These are phyloP conservation scores for Drosophila paranaensis DNA, from an alignment of 2,888 invertebrate genomes.

Conservation along the genomic window DNA sequence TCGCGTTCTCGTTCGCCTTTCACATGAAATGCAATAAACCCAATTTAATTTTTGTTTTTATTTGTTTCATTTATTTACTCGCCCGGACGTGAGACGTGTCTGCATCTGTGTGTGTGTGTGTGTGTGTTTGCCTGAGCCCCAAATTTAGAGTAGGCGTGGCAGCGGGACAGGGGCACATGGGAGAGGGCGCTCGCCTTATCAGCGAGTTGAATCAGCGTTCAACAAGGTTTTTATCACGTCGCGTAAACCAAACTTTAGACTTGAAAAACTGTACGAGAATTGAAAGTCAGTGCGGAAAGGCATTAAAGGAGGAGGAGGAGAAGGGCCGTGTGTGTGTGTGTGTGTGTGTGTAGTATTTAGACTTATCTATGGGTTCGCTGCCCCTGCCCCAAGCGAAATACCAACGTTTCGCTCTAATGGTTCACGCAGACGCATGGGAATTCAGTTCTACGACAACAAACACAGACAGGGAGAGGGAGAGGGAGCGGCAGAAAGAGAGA, in stretches of 20 bases:
- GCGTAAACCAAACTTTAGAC: constrained; percentile 45
- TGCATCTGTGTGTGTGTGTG: constrained; percentile 1
- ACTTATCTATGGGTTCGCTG: constrained; percentile 45
- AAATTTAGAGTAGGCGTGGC: constrained; percentile 9
- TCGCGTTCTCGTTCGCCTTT: constrained; percentile 62
- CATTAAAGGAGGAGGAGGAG: not conserved
- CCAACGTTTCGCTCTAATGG: constrained; percentile 17
- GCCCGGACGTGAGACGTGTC: constrained; percentile 47
- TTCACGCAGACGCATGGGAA: constrained; percentile 15
- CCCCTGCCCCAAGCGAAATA: constrained; percentile 14
- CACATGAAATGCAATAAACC: constrained; percentile 79
- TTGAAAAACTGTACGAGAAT: constrained; percentile 18
- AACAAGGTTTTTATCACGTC: constrained; percentile 67
- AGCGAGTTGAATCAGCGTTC: constrained; percentile 55
- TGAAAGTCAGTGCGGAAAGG: not conserved
- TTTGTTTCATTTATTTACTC: constrained; percentile 74
- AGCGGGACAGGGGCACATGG: not conserved
- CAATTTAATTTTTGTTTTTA: constrained; percentile 75
- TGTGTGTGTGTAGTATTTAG: not conserved
- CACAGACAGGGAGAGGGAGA: not conserved
- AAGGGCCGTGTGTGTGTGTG: not conserved
- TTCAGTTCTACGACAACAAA: not conserved
- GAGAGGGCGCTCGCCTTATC: constrained; percentile 49
- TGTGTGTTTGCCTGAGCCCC: constrained; percentile 10
- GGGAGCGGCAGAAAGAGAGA: not conserved